These are phyloP conservation scores for Bembecia ichneumoniformis DNA, from an alignment of 2,888 invertebrate species.

Conservation along the genomic window DNA sequence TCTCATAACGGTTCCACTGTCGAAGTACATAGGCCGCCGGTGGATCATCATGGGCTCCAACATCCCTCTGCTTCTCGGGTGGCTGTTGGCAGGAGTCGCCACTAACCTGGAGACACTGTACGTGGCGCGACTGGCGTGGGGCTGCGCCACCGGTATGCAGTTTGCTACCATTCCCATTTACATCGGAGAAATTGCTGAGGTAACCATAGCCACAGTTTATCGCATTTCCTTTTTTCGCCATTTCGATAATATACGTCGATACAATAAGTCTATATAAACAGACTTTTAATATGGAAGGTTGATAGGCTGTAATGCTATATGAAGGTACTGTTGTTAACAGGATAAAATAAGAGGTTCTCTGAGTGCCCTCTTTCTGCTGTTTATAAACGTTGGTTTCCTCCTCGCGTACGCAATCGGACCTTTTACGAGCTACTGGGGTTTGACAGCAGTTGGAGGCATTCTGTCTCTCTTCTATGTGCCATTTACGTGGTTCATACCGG, in stretches of 20 bases:
- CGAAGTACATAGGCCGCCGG: slow-evolving; percentile 78
- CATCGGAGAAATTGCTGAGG: slow-evolving; percentile 87
- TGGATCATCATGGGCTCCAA: slow-evolving; percentile 77
- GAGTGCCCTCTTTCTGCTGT: slow-evolving; percentile 84
- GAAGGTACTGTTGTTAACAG: slow-evolving; percentile 31
- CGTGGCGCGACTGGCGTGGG: slow-evolving; percentile 73
- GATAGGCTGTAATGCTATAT: no score
- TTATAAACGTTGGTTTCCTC: slow-evolving; percentile 80
- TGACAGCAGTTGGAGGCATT: slow-evolving; percentile 77
- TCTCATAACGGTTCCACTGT: slow-evolving; percentile 77
- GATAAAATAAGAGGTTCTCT: slow-evolving; percentile 84
- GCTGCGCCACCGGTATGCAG: slow-evolving; percentile 78
- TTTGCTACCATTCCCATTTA: slow-evolving; percentile 87
- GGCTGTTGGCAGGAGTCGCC: slow-evolving; percentile 77
- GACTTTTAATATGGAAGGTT: no score
- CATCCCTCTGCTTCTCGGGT: slow-evolving; percentile 79
- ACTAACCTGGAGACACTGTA: slow-evolving; percentile 59
- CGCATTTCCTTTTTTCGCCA: no score
- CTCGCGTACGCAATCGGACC: slow-evolving; percentile 83
- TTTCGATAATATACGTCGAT: no score
- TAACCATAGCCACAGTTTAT: slow-evolving; percentile 21
- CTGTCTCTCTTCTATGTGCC: slow-evolving; percentile 77
- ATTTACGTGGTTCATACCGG: slow-evolving; percentile 80
- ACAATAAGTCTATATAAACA: no score
- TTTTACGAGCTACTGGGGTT: slow-evolving; percentile 76